Evolutionary conservation across 1,140 invertebrate genomes (phyloP), one percentile per base, ranked within the genome.

Genomic region (Potamilus streckersoni): DNA sequence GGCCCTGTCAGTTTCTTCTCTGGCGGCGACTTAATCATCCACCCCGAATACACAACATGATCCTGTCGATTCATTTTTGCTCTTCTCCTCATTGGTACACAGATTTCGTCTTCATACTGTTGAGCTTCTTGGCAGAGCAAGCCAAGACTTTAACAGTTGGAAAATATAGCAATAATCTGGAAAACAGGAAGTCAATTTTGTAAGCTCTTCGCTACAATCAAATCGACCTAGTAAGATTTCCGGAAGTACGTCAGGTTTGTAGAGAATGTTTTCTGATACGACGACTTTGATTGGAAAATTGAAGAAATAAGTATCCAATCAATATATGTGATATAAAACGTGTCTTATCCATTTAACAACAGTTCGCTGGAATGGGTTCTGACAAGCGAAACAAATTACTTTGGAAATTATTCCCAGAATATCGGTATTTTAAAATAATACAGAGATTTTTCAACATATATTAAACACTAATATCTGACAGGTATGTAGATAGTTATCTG

Each of bases 11-110:
- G 76, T 79, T 86, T 86, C 68, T 80, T 80, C 66, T 88, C 85
- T n/a, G 86, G 86, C 16, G 86, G 86, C 11, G 86, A 88, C 64
- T 88, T 88, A 15, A 82, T 83, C 84, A 88, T 83, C 84, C 85
- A 88, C 63, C 86, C 86, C 31, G 83, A 84, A 80, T 86, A 83
- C 27, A 88, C 83, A 38, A 86, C 82, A 71, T 84, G 74, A 38
- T 38, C 38, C 38, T 38, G 38, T 3, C 38, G 38, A 68, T 72
- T 71, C 63, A 71, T 76, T 19, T 60, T 55, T 56, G 62, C 55
- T 65, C 71, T 76, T 59, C 66, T 76, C 19, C 17, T 70, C 67
- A 68, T 66, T 66, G 59, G 38, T 58, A 19, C 23, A 58, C 55
- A 12, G 23, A 27, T 19, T 17, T 31, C 71, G 66, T 73, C 62